Evolutionary conservation across 2,797 vertebrate species (phyloP).

Genomic region (Philypnodon macrostomus): DNA sequence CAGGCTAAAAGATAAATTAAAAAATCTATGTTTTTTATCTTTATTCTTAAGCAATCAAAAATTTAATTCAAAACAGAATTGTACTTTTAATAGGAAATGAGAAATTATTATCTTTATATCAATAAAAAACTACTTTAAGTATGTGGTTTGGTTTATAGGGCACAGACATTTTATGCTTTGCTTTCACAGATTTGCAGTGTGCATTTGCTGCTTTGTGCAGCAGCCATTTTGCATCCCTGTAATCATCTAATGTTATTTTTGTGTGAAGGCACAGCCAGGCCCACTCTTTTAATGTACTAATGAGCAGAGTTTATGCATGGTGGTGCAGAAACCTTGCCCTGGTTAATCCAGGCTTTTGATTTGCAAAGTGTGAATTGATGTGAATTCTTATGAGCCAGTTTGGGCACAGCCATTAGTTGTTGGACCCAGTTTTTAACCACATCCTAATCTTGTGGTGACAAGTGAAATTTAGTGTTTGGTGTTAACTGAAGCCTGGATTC

Average conservation of each 20-base stretch:
- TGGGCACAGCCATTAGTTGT: conserved; percentile 20
- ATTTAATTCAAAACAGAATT: too few relatives aligned
- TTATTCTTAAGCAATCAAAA: too few relatives aligned
- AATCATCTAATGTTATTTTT: conserved; percentile 14
- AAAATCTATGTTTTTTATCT: too few relatives aligned
- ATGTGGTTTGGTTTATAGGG: not conserved
- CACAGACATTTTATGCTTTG: conserved; percentile 1
- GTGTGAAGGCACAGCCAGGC: conserved; percentile 10
- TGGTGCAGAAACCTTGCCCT: conserved; percentile 29
- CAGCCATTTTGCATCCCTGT: conserved; percentile 30
- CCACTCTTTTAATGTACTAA: conserved; percentile 34
- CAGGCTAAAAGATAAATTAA: too few relatives aligned
- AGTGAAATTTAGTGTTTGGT: conserved; percentile 22
- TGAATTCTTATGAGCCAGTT: conserved; percentile 30
- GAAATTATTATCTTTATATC: too few relatives aligned
- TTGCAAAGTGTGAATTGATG: conserved; percentile 43
- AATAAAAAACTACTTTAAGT: too few relatives aligned
- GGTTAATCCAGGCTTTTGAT: conserved; percentile 41
- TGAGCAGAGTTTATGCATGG: conserved; percentile 47
- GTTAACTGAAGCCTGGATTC: conserved; percentile 23
- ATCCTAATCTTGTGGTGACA: not conserved
- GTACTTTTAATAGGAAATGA: too few relatives aligned
- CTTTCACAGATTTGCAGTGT: conserved; percentile 30
- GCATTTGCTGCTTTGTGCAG: conserved; percentile 8
- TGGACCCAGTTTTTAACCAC: conserved; percentile 7